Percentiles rank a stretch among this genome's conserved stretches.
Conservation (phyloP, 1,140 invertebrate species). For the Augochlora pura region DNA sequence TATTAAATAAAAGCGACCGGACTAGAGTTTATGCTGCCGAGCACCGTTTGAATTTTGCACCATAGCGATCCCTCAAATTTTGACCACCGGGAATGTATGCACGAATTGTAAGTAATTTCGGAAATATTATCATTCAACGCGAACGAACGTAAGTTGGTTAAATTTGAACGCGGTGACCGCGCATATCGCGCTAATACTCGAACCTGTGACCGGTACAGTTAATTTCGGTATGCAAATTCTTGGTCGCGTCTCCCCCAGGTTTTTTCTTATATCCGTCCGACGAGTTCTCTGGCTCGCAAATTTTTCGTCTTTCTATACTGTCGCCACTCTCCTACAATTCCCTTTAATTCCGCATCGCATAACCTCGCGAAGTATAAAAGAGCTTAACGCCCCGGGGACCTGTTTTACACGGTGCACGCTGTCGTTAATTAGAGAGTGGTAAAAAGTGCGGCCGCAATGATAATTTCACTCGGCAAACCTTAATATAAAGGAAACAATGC, state of each 20-base stretch:
- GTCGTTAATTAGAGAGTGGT: conserved; percentile 59
- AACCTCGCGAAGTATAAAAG: conserved; percentile 42
- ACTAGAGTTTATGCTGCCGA: no score
- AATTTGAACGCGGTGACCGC: not conserved
- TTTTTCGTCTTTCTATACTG: conserved; percentile 24
- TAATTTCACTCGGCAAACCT: conserved; percentile 29
- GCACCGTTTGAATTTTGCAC: no score
- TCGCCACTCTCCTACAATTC: conserved; percentile 33
- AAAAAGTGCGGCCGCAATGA: conserved; percentile 54
- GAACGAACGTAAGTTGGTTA: no score
- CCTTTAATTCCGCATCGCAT: conserved; percentile 47
- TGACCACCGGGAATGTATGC: no score
- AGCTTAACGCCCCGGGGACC: conserved; percentile 41
- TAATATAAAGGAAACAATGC: conserved; percentile 47
- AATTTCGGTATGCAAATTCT: conserved; percentile 14
- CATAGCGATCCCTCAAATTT: no score
- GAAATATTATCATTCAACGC: no score
- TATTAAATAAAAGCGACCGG: no score
- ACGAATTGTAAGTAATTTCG: no score
- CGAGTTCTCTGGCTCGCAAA: not conserved
- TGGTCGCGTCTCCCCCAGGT: not conserved
- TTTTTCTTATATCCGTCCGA: conserved; percentile 9
- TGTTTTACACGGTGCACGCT: conserved; percentile 31
- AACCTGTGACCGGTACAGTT: not conserved
- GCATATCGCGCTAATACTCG: not conserved